Evolutionary conservation across 2,888 invertebrate genomes (phyloP).

Genomic region (Eupsilia transversa): DNA sequence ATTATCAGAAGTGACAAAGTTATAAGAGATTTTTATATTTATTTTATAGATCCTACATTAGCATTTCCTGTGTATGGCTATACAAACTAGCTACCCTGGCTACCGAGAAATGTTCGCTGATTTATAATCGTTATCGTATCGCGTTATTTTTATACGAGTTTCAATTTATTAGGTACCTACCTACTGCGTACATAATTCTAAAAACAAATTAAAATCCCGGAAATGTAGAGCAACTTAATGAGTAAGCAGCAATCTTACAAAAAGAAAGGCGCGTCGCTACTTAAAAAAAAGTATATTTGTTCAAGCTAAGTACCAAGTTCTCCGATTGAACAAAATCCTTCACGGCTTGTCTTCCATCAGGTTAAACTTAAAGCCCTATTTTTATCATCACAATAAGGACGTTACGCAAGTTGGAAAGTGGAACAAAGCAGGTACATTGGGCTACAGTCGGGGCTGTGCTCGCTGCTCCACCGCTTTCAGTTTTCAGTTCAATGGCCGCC

Average conservation of each 20-base stretch:
- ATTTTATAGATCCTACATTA: not conserved
- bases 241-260: not conserved
- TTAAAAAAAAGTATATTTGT: conserved; percentile 8
- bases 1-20: no score
- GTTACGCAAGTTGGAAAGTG: conserved; percentile 70
- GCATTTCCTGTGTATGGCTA: not conserved
- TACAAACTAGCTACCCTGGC: not conserved
- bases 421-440: conserved; percentile 67
- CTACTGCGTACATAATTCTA: not conserved
- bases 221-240: not conserved
- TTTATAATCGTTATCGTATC: not conserved
- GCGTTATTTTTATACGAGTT: not conserved
- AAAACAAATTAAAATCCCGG: not conserved
- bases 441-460: conserved; percentile 65
- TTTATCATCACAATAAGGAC: conserved; percentile 63
- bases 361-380: conserved; percentile 66
- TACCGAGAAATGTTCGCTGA: not conserved
- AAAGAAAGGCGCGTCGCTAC: not conserved
- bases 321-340: conserved; percentile 27
- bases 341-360: conserved; percentile 50
- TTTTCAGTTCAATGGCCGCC: conserved; percentile 82
- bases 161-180: not conserved
- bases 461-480: conserved; percentile 72
- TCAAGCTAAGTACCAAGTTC: conserved; percentile 26
- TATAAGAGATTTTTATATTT: conserved; percentile 7